Percentiles rank a stretch among this genome's conserved stretches.
Evolutionary conservation across 2,888 invertebrate genomes (phyloP).

Genomic region (Ethmia dodecea): DNA sequence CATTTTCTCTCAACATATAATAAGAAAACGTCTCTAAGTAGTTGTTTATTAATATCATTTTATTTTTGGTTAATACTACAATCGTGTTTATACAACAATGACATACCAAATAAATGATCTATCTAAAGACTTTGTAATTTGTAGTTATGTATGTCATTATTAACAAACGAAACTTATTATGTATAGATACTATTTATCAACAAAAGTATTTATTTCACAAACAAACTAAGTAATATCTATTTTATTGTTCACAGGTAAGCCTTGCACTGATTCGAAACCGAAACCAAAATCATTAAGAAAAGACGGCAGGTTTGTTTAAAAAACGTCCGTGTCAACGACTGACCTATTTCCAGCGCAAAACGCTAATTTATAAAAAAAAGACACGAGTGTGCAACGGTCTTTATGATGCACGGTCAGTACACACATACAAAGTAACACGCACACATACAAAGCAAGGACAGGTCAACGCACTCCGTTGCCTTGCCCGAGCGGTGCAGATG

Average conservation of each 20-base stretch:
- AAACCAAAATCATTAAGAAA: background rate
- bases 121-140: no score
- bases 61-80: no score
- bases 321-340: slow-evolving; percentile 1
- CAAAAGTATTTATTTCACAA: no score
- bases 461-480: slow-evolving; percentile 76
- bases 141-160: no score
- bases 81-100: no score
- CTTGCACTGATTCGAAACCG: background rate
- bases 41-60: no score
- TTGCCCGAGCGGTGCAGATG: slow-evolving; percentile 57
- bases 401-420: slow-evolving; percentile 57
- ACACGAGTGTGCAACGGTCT: slow-evolving; percentile 51
- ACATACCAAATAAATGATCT: no score
- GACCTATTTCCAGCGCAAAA: slow-evolving; percentile 7
- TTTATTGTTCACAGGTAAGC: slow-evolving; percentile 19
- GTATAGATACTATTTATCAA: no score
- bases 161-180: no score
- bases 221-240: slow-evolving; percentile 1
- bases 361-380: slow-evolving; percentile 17
- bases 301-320: slow-evolving; percentile 6
- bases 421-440: slow-evolving; percentile 73
- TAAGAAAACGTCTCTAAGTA: no score
- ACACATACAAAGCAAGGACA: slow-evolving; percentile 73
- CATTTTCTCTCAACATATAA: no score